Evolutionary conservation across 2,797 vertebrate species (phyloP).

Genomic region (Lepus townsendii): DNA sequence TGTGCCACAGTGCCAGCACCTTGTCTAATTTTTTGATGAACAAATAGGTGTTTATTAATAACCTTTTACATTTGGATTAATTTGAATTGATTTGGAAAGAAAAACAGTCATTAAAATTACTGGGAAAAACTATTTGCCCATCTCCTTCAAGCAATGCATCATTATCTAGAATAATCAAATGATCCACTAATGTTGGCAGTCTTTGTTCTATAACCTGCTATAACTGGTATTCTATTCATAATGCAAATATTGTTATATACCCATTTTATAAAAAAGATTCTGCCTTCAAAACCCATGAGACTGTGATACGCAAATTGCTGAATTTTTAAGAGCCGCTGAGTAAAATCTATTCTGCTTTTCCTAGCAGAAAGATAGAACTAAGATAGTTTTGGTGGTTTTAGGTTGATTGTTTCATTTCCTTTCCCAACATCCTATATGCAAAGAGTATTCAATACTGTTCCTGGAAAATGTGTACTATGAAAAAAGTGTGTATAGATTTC

Average conservation of each 20-base stretch:
- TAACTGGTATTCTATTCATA: neutral
- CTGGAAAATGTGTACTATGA: no score
- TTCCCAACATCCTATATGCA: neutral
- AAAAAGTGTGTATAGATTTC: no score
- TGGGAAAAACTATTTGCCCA: neutral
- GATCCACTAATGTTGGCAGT: neutral
- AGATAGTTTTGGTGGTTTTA: neutral
- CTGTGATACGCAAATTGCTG: neutral
- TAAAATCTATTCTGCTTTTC: neutral
- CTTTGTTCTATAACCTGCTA: neutral
- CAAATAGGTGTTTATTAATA: slow-evolving; percentile 10
- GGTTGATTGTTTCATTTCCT: neutral
- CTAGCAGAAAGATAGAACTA: neutral
- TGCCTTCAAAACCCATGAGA: neutral
- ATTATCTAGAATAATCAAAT: neutral
- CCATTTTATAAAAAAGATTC: slow-evolving; percentile 12
- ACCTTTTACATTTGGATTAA: neutral
- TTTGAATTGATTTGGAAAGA: slow-evolving; percentile 49
- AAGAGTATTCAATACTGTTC: no score
- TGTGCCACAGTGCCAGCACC: no score
- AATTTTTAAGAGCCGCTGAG: neutral
- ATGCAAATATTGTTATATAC: neutral
- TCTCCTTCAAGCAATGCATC: neutral
- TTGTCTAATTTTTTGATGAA: slow-evolving; percentile 39
- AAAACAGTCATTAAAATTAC: neutral